phyloP scores from a whole-genome alignment of 2,113 vertebrate species.

The Herpetotheres cachinnans region DNA sequence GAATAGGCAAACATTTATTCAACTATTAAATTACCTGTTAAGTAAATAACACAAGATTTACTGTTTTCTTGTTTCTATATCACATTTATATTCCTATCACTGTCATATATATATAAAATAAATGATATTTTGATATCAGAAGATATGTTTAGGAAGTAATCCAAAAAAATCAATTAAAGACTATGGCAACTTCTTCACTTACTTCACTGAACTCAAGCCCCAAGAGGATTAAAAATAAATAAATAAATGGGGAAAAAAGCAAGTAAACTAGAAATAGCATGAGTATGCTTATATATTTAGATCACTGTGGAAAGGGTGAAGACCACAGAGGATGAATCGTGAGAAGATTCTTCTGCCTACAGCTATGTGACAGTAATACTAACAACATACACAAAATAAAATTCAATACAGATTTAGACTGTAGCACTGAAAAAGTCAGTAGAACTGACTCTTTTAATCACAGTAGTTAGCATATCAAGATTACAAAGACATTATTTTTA shows the following conservation, averaged over 20 bases:
- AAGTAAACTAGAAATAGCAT: not conserved
- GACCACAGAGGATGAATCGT: not conserved
- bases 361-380: not conserved
- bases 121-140: not conserved
- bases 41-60: not conserved
- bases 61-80: not conserved
- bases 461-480: not conserved
- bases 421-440: not conserved
- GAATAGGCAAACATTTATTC: not conserved
- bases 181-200: not conserved
- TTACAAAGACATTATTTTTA: not conserved
- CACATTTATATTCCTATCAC: not conserved
- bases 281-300: not conserved
- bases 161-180: not conserved
- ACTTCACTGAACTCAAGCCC: not conserved
- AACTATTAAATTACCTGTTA: not conserved
- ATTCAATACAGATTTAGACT: not conserved
- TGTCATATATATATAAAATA: not conserved
- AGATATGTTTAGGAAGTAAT: not conserved
- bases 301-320: not conserved
- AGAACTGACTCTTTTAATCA: not conserved
- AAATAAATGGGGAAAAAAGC: not conserved
- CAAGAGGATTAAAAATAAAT: not conserved
- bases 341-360: not conserved
- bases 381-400: not conserved